Conservation (phyloP, 2,888 invertebrate species). For the Mylabris sibirica region DNA sequence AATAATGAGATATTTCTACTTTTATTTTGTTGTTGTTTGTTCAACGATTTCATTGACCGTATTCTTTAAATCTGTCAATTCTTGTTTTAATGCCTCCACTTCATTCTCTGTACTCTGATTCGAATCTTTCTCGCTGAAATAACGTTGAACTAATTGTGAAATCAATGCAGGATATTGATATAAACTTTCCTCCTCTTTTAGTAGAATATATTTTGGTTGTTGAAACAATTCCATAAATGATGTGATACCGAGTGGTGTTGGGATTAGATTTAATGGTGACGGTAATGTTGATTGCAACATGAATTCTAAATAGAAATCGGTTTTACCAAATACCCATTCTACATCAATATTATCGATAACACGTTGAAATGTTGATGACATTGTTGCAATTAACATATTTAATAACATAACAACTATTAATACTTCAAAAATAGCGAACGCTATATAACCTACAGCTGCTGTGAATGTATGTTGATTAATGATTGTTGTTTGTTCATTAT, state of each 20-base stretch:
- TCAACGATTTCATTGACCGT: conserved; percentile 45
- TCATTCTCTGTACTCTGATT: conserved; percentile 59
- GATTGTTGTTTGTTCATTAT: conserved; percentile 60
- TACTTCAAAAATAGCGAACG: conserved; percentile 74
- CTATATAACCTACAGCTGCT: conserved; percentile 72
- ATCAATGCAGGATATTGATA: conserved; percentile 64
- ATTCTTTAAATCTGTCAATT: conserved; percentile 59
- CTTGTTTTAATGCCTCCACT: conserved; percentile 61
- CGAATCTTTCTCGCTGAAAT: conserved; percentile 65
- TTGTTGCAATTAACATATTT: conserved; percentile 83
- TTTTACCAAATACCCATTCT: conserved; percentile 81
- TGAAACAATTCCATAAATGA: conserved; percentile 63
- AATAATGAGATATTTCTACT: conserved; percentile 5
- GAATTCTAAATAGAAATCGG: conserved; percentile 76
- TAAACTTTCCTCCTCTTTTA: conserved; percentile 35
- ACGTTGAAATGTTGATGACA: conserved; percentile 78
- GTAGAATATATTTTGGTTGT: conserved; percentile 54
- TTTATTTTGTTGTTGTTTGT: not conserved
- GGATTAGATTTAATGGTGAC: conserved; percentile 76
- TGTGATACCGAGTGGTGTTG: conserved; percentile 65
- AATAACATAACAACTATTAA: conserved; percentile 75
- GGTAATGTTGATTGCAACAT: conserved; percentile 75
- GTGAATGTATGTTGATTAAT: conserved; percentile 69
- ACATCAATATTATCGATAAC: conserved; percentile 73
- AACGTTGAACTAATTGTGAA: conserved; percentile 68